Evolutionary conservation across 1,140 invertebrate genomes (phyloP), one percentile per base, ranked within the genome.

Genomic region (Hypothenemus hampei): DNA sequence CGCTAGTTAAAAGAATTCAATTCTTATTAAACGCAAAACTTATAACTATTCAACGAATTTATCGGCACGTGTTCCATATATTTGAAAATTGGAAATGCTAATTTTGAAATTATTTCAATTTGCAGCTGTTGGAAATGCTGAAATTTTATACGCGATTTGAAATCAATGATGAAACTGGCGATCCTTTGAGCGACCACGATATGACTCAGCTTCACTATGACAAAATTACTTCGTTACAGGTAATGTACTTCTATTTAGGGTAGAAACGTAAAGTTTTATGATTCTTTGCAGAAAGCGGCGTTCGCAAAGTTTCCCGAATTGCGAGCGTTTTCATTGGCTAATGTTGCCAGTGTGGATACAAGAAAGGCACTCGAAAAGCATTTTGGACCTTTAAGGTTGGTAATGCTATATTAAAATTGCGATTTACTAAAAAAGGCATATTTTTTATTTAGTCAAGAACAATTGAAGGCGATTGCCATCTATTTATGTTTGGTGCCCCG

Each of bases 141-240:
- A 94, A 94, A 70, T 97, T 98, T 67, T 99, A 99, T 73, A 85
- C 91, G 0, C 80, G 89, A 55, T 99, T 99, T 77, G 97, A 99
- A 75, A 98, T 99, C 51, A 96, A 92, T 72, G 95, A 99, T 69
- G 86, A 92, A 62, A 92, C 87, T 2, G 97, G 97, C 0, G 92
- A 97, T 70, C 89, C 94, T 0, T 76, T 99, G 18, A 94, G 87
- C 0, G 90, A 97, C 69, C 83, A 90, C 58, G 89, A 99, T 66
- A 94, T 98, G 81, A 93, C 89, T 19, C 81, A 93, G 64, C 71
- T 89, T 18, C 97, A 99, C 75, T 98, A 98, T 69, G 80, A 89
- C 4, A 86, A 86, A 69, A 93, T 98, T 15, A 91, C 86, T 21
- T 87, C 86, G 1, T 72, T 98, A 41, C 92, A 95, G 80, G 87